Conservation (phyloP, 1,140 invertebrate genomes). For the Drosophila nikananu region DNA sequence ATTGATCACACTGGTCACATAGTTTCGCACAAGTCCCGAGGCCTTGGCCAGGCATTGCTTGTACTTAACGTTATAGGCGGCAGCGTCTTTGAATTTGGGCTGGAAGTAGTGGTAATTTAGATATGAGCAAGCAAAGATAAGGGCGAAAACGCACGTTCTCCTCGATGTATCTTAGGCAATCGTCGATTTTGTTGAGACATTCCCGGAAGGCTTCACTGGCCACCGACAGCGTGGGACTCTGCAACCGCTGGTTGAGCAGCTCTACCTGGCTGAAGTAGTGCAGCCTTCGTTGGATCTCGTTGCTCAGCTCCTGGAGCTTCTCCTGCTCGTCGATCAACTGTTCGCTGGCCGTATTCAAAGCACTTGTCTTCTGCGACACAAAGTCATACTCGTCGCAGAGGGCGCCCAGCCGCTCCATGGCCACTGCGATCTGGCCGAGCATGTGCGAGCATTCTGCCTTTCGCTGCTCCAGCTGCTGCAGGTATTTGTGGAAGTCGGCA, state of each 20-base stretch:
- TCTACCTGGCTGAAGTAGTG: conserved; percentile 95
- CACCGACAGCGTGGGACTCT: conserved; percentile 92
- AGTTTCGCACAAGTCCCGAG: conserved; percentile 91
- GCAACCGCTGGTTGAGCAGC: conserved; percentile 91
- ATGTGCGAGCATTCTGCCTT: conserved; percentile 90
- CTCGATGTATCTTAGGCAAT: conserved; percentile 94
- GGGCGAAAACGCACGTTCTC: conserved; percentile 89
- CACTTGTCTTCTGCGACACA: conserved; percentile 96
- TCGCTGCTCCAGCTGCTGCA: conserved; percentile 89
- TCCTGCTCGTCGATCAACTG: conserved; percentile 95
- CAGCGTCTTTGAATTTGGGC: conserved; percentile 91
- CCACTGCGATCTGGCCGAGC: conserved; percentile 89
- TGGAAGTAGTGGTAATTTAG: conserved; percentile 68
- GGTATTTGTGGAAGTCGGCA: conserved; percentile 86
- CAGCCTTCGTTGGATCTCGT: conserved; percentile 92
- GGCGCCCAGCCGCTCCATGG: conserved; percentile 90
- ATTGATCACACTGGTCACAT: conserved; percentile 90
- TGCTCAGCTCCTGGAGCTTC: conserved; percentile 91
- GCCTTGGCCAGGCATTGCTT: conserved; percentile 92
- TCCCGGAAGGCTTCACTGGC: conserved; percentile 93
- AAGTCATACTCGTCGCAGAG: conserved; percentile 92
- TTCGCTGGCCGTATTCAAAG: conserved; percentile 95
- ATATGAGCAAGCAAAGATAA: neutral
- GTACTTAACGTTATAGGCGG: conserved; percentile 90
- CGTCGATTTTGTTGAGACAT: conserved; percentile 93